Evolutionary conservation across 2,113 vertebrate species (phyloP).

Genomic region (Steatornis caripensis): DNA sequence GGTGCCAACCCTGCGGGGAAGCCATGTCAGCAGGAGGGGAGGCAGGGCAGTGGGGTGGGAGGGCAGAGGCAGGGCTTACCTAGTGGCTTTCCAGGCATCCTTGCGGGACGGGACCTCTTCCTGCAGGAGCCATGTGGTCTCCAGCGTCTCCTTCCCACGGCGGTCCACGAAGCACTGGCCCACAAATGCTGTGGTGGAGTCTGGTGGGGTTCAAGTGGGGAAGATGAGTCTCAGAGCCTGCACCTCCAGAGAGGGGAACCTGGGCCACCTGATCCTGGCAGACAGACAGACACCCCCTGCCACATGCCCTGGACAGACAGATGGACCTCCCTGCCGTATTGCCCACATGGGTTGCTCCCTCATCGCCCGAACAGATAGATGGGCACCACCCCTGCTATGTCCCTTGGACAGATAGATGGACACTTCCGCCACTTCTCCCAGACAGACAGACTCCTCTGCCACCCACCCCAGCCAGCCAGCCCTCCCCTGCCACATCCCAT

Average conservation of each 20-base stretch:
- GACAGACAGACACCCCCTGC: too few relatives aligned
- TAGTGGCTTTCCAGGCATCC: background rate
- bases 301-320: too few relatives aligned
- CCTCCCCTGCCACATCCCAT: too few relatives aligned
- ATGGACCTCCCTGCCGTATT: background rate
- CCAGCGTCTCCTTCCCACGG: background rate
- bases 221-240: background rate
- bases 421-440: background rate
- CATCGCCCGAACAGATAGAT: background rate
- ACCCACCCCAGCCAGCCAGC: background rate
- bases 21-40: background rate
- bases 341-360: background rate
- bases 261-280: background rate
- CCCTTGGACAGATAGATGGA: background rate
- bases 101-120: background rate
- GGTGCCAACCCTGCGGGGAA: background rate
- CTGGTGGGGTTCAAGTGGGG: background rate
- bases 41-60: accelerated
- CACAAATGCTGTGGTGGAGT: background rate
- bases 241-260: background rate
- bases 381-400: too few relatives aligned
- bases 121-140: background rate
- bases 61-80: background rate
- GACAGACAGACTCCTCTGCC: background rate
- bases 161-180: background rate